A percentile compares a stretch with the other conserved stretches of the same genome.
Evolutionary conservation across 2,113 vertebrate species (phyloP).

Genomic region (Protobothrops flavoviridis): DNA sequence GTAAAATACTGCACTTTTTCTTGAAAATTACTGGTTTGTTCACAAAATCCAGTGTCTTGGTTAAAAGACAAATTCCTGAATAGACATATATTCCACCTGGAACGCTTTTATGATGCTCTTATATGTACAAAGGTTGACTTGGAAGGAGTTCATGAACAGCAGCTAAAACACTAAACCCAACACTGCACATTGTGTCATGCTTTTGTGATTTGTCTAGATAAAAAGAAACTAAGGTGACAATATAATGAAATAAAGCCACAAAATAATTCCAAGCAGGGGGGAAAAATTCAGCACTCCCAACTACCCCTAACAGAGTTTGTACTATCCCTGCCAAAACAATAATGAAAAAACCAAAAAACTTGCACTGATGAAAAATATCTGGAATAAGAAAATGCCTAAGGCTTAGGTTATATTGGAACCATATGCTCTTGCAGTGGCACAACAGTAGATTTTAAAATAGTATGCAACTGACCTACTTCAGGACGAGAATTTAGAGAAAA

Average conservation of each 20-base stretch:
- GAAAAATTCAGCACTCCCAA: neutral
- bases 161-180: slow-evolving; percentile 8
- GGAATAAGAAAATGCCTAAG: neutral
- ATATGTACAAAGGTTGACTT: neutral
- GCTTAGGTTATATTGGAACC: slow-evolving; percentile 1
- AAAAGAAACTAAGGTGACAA: slow-evolving; percentile 38
- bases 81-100: neutral
- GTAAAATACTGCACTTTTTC: neutral
- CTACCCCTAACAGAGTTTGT: slow-evolving; percentile 23
- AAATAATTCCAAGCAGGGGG: slow-evolving; percentile 16
- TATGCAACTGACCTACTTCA: slow-evolving; percentile 20
- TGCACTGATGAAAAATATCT: neutral
- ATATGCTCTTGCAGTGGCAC: slow-evolving; percentile 2
- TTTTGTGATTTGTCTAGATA: slow-evolving; percentile 20
- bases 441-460: slow-evolving; percentile 10
- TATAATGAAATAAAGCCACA: slow-evolving; percentile 32
- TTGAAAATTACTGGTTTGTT: neutral
- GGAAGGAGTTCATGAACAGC: slow-evolving; percentile 9
- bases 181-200: neutral
- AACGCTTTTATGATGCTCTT: neutral
- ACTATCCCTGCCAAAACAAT: slow-evolving; percentile 13
- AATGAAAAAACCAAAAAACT: slow-evolving; percentile 16
- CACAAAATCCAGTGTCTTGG: neutral
- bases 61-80: neutral
- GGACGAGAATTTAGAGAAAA: neutral